phyloP scores from a whole-genome alignment of 2,113 vertebrate genomes.

The Ceratotherium simum region DNA sequence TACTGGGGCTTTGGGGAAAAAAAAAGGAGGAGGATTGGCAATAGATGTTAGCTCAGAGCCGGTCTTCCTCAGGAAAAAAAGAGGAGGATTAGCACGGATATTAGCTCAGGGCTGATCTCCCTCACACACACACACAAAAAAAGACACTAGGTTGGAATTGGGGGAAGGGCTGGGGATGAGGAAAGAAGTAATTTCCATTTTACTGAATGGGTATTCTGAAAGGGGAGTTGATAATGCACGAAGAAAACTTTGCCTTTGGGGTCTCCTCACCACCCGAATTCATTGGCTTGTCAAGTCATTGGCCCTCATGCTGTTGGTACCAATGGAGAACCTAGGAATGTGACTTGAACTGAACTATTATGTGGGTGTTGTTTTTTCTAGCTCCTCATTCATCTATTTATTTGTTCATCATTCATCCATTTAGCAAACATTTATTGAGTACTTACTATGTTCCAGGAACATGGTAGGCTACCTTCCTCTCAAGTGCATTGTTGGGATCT shows the following conservation, averaged over 20 bases:
- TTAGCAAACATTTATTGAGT: not conserved
- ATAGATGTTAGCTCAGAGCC: too few relatives aligned
- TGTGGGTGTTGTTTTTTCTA: not conserved
- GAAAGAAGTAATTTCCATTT: not conserved
- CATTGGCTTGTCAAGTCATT: not conserved
- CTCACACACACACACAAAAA: too few relatives aligned
- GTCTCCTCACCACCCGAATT: not conserved
- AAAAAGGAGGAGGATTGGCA: too few relatives aligned
- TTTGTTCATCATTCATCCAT: not conserved
- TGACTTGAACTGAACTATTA: not conserved
- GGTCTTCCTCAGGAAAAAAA: too few relatives aligned
- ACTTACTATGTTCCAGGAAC: not conserved
- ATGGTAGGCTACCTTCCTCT: not conserved
- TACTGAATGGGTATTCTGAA: not conserved
- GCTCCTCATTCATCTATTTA: not conserved
- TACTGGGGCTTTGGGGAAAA: too few relatives aligned
- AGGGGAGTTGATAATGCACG: not conserved
- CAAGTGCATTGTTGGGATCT: not conserved
- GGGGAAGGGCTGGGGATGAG: not conserved
- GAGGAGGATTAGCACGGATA: too few relatives aligned
- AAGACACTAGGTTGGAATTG: not conserved
- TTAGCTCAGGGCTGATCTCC: too few relatives aligned
- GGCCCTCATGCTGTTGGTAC: not conserved
- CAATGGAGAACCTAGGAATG: not conserved
- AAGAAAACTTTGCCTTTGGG: not conserved